These are phyloP conservation scores for Ditylenchus weischeri DNA, from an alignment of 2,888 invertebrate species.

Conservation along the genomic window DNA sequence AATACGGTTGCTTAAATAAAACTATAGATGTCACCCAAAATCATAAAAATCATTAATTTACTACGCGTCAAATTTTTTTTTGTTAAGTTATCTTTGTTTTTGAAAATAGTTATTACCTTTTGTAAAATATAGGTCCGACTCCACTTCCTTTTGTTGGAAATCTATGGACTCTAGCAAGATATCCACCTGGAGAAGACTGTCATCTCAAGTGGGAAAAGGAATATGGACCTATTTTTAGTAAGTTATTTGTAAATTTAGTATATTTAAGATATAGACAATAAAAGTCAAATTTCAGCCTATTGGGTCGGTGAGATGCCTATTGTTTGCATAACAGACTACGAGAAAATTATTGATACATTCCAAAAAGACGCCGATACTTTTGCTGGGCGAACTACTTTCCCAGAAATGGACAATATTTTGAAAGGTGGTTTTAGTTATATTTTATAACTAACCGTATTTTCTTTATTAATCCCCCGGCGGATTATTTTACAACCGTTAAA, in stretches of 20 bases:
- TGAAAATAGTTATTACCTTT: no score
- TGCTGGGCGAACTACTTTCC: slow-evolving; percentile 15
- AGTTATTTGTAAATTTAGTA: not conserved
- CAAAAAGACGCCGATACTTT: slow-evolving; percentile 19
- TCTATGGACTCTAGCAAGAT: slow-evolving; percentile 10
- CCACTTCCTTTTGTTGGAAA: slow-evolving; percentile 23
- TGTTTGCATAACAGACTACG: slow-evolving; percentile 11
- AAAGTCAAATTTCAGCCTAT: slow-evolving; percentile 5
- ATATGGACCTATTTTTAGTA: slow-evolving; percentile 21
- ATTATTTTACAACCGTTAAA: no score
- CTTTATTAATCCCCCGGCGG: no score
- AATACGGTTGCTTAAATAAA: no score
- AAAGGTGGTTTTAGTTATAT: not conserved
- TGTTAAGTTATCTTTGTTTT: no score
- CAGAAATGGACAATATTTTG: slow-evolving; percentile 10
- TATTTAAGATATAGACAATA: not conserved
- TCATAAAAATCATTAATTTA: no score
- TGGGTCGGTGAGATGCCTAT: slow-evolving; percentile 15
- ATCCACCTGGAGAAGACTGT: slow-evolving; percentile 19
- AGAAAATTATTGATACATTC: slow-evolving; percentile 13
- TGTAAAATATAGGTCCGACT: slow-evolving; percentile 13
- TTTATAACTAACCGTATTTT: not conserved
- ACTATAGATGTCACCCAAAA: no score
- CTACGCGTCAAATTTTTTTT: no score
- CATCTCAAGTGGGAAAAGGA: slow-evolving; percentile 12